Evolutionary conservation across 2,888 invertebrate species (phyloP), one percentile per base, ranked within the genome.

Genomic region (Conops quadrifasciatus): DNA sequence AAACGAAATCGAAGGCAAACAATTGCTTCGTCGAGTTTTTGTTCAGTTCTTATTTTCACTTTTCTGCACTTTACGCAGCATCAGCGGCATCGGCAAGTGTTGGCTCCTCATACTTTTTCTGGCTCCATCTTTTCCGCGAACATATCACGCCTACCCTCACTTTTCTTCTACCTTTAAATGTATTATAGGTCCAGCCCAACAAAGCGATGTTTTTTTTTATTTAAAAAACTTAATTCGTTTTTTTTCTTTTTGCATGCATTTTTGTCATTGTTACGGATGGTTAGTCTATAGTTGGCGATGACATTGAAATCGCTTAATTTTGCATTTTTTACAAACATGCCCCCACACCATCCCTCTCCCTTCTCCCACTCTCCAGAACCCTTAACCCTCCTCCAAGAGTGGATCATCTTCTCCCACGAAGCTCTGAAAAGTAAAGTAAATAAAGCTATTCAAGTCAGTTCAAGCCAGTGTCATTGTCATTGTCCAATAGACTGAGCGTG

Each of bases 141-240:
- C 4, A 36, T 36, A 9, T 4, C 9, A 36, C 4, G 13, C 63
- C 63, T 21, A 36, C 4, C 21, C 11, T 21, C 62, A n/a, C 11
- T 63, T 45, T 19, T 19, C 43, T 43, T 19, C 43, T 36, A 56
- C 80, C 36, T 7, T 36, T 7, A 36, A 74, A 67, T 60, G 65
- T 72, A 68, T 73, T 71, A 71, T 9, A 36, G 5, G 4, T 72
- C 81, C 81, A 80, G 81, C 80, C 77, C 74, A 75, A 76, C 79
- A 80, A n/a, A 77, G 77, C 81, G 78, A 78, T 79, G 79, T 75
- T 30, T 63, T 30, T 28, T 28, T 4, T 26, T 59, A 9, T 28
- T 26, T 24, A 16, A 13, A 24, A n/a, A n/a, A n/a, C n/a, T n/a
- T n/a, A n/a, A n/a, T n/a, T n/a, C n/a, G n/a, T n/a, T n/a, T 28